phyloP scores from a whole-genome alignment of 2,797 vertebrate genomes.

The Acrossocheilus fasciatus region DNA sequence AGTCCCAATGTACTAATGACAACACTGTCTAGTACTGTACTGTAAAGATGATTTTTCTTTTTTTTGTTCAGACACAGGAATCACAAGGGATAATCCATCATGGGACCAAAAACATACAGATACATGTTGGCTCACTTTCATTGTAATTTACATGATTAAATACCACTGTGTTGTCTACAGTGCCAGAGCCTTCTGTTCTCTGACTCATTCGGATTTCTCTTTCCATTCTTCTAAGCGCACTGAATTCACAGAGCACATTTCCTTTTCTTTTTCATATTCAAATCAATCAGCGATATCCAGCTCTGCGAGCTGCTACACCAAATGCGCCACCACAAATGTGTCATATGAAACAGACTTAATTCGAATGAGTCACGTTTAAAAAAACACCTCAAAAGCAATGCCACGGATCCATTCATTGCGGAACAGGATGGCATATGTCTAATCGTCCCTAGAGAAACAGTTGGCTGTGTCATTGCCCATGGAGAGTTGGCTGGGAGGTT shows the following conservation, averaged over 20 bases:
- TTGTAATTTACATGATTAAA: conserved; percentile 50
- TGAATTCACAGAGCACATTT: conserved; percentile 1
- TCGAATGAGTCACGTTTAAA: conserved; percentile 36
- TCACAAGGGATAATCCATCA: conserved; percentile 38
- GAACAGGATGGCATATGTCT: conserved; percentile 68
- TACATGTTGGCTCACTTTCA: conserved; percentile 34
- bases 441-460: conserved; percentile 65
- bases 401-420: conserved; percentile 47
- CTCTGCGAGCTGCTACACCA: not conserved
- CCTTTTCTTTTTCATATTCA: conserved; percentile 31
- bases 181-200: conserved; percentile 47
- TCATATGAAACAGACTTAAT: conserved; percentile 30
- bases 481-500: conserved; percentile 47
- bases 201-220: conserved; percentile 26
- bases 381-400: conserved; percentile 32
- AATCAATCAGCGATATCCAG: conserved; percentile 32
- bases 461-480: conserved; percentile 45
- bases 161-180: conserved; percentile 39
- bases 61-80: conserved; percentile 4
- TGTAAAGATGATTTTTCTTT: not conserved
- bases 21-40: not conserved
- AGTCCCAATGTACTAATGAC: conserved; percentile 12
- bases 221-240: conserved; percentile 20
- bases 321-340: conserved; percentile 34
- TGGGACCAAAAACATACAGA: conserved; percentile 36